These are phyloP conservation scores for Ormyrus rosae DNA, from an alignment of 2,888 invertebrate genomes.

Conservation along the genomic window DNA sequence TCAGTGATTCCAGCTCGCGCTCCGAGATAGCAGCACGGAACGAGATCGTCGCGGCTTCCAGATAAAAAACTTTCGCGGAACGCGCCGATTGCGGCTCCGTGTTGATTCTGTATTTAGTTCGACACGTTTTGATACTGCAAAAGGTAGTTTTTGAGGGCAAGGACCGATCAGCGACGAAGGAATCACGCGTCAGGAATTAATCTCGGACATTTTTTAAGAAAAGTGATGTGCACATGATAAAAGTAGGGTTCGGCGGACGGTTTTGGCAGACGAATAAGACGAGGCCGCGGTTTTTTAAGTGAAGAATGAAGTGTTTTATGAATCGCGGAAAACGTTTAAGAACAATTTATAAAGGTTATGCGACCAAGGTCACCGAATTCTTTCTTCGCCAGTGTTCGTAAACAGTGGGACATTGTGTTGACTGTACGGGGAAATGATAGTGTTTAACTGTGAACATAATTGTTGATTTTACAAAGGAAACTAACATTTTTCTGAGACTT, in stretches of 20 bases:
- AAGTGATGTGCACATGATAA: too few species aligned
- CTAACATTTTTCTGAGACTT: too few species aligned
- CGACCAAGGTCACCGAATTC: background rate
- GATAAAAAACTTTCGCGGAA: background rate
- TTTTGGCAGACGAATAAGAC: background rate
- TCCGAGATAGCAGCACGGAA: constrained; percentile 43
- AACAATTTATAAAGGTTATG: constrained; percentile 31
- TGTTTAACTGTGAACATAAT: too few species aligned
- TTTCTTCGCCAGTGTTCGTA: constrained; percentile 14
- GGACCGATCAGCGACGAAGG: too few species aligned
- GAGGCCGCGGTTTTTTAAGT: background rate
- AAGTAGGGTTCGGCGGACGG: too few species aligned
- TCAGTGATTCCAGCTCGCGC: background rate
- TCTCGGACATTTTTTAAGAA: too few species aligned
- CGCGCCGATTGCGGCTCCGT: background rate
- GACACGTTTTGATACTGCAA: too few species aligned
- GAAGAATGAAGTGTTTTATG: constrained; percentile 4
- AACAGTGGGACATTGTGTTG: constrained; percentile 11
- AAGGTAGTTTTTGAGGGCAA: too few species aligned
- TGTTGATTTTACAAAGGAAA: too few species aligned
- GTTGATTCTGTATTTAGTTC: too few species aligned
- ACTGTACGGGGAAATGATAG: too few species aligned
- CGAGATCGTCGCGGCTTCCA: background rate
- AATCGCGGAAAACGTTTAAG: background rate
- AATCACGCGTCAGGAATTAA: too few species aligned